A percentile compares a stretch with the other conserved stretches of the same genome.
Conservation (phyloP, 1,140 invertebrate species). For the Anastrepha ludens region DNA sequence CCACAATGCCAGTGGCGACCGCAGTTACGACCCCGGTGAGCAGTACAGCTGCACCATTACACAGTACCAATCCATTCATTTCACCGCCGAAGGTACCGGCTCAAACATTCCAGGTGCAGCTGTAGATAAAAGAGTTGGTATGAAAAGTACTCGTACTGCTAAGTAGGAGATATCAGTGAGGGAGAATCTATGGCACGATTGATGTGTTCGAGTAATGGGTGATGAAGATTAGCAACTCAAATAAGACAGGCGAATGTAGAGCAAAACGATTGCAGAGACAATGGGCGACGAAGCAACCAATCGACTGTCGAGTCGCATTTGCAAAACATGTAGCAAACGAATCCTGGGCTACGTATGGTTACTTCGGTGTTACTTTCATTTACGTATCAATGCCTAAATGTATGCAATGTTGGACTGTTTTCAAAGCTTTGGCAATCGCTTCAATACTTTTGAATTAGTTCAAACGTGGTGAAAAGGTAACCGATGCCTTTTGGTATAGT, state of each 20-base stretch:
- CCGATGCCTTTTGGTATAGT: no score
- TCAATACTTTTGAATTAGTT: no score
- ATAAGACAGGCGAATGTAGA: not conserved
- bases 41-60: conserved; percentile 62
- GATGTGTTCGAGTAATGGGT: not conserved
- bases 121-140: conserved; percentile 71
- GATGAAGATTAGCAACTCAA: not conserved
- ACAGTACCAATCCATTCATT: conserved; percentile 77
- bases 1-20: conserved; percentile 46
- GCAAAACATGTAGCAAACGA: not conserved
- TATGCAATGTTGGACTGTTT: not conserved
- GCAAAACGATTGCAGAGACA: not conserved
- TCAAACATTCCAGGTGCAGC: conserved; percentile 81
- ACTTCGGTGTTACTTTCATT: not conserved
- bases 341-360: not conserved
- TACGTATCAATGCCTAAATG: not conserved
- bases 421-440: no score
- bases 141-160: not conserved
- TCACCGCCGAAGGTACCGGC: conserved; percentile 76
- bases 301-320: not conserved
- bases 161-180: not conserved
- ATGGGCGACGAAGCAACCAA: not conserved
- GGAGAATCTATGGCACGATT: not conserved
- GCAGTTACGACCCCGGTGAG: conserved; percentile 16
- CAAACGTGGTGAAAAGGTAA: no score